These are phyloP conservation scores for Boloria euphrosyne DNA, from an alignment of 2,888 invertebrate species.

Conservation along the genomic window DNA sequence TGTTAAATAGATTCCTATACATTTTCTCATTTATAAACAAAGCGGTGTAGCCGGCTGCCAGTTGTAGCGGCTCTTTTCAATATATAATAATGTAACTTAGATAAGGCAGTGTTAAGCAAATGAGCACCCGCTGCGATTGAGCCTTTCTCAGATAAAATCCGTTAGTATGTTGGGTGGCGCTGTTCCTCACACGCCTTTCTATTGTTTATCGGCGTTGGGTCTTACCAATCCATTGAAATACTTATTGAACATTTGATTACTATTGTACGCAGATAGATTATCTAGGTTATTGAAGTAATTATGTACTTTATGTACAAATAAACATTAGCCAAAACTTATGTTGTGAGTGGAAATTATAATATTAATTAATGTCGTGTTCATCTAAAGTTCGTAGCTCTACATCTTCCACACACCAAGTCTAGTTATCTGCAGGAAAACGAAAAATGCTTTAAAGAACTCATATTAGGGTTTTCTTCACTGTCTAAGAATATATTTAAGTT, in stretches of 20 bases:
- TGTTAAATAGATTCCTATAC: conserved; percentile 5
- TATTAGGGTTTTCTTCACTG: too few species aligned
- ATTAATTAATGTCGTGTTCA: too few species aligned
- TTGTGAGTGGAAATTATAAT: too few species aligned
- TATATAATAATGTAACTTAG: conserved; percentile 25
- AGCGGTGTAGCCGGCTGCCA: conserved; percentile 26
- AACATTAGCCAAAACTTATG: too few species aligned
- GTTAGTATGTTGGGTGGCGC: conserved; percentile 63
- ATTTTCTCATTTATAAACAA: conserved; percentile 29
- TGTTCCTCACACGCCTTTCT: conserved; percentile 60
- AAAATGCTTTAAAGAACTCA: too few species aligned
- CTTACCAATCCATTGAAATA: conserved; percentile 49
- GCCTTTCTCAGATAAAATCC: conserved; percentile 54
- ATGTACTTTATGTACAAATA: neutral
- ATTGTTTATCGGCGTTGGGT: conserved; percentile 61
- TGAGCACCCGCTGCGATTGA: conserved; percentile 40
- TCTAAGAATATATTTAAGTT: too few species aligned
- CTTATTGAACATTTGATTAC: conserved; percentile 47
- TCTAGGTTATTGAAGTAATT: neutral
- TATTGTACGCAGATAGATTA: conserved; percentile 51
- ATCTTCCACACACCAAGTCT: too few species aligned
- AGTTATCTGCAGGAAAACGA: too few species aligned
- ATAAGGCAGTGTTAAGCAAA: conserved; percentile 39
- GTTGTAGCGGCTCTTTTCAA: conserved; percentile 31
- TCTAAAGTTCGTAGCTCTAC: too few species aligned